phyloP scores from a whole-genome alignment of 2,113 vertebrate genomes.

The Petrocephalus microphthalmus region DNA sequence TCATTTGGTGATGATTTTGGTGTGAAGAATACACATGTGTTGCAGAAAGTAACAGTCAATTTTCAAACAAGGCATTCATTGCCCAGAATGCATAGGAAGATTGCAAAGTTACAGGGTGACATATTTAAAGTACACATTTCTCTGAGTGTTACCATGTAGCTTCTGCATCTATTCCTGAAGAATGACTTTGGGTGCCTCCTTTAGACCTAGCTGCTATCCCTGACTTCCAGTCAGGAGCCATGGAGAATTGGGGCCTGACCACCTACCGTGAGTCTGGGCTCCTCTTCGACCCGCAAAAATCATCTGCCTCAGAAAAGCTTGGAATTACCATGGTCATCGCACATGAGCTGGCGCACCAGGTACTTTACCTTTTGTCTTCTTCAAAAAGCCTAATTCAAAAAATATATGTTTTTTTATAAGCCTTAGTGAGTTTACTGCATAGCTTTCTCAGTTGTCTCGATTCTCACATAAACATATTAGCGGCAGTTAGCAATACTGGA shows the following conservation, averaged over 20 bases:
- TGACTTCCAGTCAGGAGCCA: slow-evolving; percentile 69
- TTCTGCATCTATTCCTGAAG: neutral
- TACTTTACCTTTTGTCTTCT: slow-evolving; percentile 25
- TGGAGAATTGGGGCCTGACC: slow-evolving; percentile 76
- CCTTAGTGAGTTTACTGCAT: neutral
- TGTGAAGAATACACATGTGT: neutral
- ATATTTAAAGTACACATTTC: neutral
- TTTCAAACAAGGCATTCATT: neutral
- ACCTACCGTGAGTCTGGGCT: slow-evolving; percentile 62
- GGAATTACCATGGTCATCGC: slow-evolving; percentile 60
- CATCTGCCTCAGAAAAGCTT: slow-evolving; percentile 61
- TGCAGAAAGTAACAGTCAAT: neutral
- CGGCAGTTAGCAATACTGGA: neutral
- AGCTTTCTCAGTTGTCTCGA: neutral
- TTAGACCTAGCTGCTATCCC: slow-evolving; percentile 71
- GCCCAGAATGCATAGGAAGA: neutral
- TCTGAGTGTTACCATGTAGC: neutral
- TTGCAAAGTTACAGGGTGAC: neutral
- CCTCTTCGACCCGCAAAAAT: slow-evolving; percentile 59
- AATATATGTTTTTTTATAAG: neutral
- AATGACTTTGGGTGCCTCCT: neutral
- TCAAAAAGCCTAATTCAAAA: neutral
- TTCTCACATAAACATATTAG: neutral
- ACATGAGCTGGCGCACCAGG: slow-evolving; percentile 72
- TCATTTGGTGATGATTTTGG: neutral